phyloP scores from a whole-genome alignment of 2,888 invertebrate genomes.

The Drosophila vallismaia region DNA sequence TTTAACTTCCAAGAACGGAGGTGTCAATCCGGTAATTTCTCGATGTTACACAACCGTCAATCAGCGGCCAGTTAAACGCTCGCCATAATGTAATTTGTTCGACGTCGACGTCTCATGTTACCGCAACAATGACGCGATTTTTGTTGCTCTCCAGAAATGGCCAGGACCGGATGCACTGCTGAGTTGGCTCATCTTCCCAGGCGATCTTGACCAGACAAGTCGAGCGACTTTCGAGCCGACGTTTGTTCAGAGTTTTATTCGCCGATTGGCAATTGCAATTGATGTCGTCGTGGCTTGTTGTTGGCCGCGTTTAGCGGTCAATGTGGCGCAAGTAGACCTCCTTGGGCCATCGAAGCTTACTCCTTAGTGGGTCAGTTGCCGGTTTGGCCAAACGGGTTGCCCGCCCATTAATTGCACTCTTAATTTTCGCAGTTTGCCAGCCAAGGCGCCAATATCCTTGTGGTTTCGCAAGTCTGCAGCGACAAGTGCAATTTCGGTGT shows the following conservation, averaged over 20 bases:
- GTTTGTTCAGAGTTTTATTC: conserved; percentile 38
- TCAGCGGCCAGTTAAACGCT: conserved; percentile 12
- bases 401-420: conserved; percentile 42
- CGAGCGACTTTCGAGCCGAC: conserved; percentile 35
- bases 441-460: conserved; percentile 49
- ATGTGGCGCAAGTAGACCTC: conserved; percentile 14
- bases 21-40: conserved; percentile 23
- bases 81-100: conserved; percentile 25
- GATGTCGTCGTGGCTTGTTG: conserved; percentile 52
- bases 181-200: conserved; percentile 4
- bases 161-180: background rate
- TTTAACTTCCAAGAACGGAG: conserved; percentile 12
- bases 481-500: conserved; percentile 21
- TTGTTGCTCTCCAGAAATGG: conserved; percentile 17
- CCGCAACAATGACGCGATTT: conserved; percentile 19
- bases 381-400: conserved; percentile 52
- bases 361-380: conserved; percentile 39
- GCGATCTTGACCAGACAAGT: conserved; percentile 49
- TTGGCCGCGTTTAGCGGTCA: conserved; percentile 49
- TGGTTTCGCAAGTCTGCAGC: conserved; percentile 44
- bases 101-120: conserved; percentile 1
- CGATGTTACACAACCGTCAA: conserved; percentile 31
- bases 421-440: conserved; percentile 20
- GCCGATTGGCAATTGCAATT: conserved; percentile 49
- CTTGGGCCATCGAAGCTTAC: conserved; percentile 2